These are phyloP conservation scores for Myzus persicae DNA, from an alignment of 1,140 invertebrate genomes.

Conservation along the genomic window DNA sequence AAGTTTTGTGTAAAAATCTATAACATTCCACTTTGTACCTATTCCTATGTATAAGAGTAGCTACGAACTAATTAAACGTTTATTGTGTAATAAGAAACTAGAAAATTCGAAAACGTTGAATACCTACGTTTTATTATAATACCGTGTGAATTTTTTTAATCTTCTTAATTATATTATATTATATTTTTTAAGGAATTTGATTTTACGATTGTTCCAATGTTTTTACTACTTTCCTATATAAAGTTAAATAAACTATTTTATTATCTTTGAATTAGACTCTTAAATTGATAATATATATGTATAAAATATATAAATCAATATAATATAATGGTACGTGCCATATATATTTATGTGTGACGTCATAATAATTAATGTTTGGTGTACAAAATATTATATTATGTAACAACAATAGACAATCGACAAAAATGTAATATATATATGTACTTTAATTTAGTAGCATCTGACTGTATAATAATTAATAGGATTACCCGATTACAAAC, in stretches of 20 bases:
- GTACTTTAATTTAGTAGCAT: too few species aligned
- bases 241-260: neutral
- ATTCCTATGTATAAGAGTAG: neutral
- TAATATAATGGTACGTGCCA: neutral
- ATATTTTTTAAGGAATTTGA: neutral
- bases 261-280: neutral
- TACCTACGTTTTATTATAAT: neutral
- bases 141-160: conserved; percentile 10
- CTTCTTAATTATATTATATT: neutral
- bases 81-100: neutral
- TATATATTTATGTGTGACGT: neutral
- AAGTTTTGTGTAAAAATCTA: neutral
- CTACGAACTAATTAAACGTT: neutral
- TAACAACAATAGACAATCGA: neutral
- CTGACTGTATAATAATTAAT: too few species aligned
- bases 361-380: neutral
- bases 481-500: neutral
- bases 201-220: neutral
- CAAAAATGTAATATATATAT: neutral
- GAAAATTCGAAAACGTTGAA: neutral
- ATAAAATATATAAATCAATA: too few species aligned
- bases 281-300: too few species aligned
- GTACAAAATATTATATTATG: neutral
- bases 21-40: neutral
- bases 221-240: neutral